Conservation (phyloP, 2,888 invertebrate genomes). For the Chrysina gloriosa region DNA sequence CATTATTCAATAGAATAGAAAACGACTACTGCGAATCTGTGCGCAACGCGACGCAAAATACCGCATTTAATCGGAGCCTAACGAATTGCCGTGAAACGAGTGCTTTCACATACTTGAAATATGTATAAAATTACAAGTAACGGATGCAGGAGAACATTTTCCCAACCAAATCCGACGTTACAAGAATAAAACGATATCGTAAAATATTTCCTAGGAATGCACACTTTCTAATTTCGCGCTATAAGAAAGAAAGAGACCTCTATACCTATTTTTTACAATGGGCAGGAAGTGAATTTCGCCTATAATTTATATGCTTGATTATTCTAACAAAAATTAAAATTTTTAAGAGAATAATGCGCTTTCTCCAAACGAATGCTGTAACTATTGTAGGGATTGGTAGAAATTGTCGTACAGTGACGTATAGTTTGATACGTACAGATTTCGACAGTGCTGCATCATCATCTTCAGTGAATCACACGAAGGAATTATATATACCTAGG, state of each 20-base stretch:
- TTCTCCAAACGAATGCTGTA: too few species aligned
- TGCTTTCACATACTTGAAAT: constrained; percentile 25
- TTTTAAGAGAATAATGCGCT: too few species aligned
- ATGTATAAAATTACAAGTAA: constrained; percentile 8
- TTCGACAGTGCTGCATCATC: too few species aligned
- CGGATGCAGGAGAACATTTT: constrained; percentile 23
- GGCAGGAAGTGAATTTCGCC: background rate
- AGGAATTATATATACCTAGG: too few species aligned
- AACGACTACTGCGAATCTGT: background rate
- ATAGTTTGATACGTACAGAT: too few species aligned
- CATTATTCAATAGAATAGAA: too few species aligned
- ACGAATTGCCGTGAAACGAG: constrained; percentile 18
- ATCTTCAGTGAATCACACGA: too few species aligned
- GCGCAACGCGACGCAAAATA: background rate
- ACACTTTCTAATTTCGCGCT: constrained; percentile 18
- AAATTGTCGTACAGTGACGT: too few species aligned
- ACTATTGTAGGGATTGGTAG: too few species aligned
- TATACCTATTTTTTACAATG: background rate
- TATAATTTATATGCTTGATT: too few species aligned
- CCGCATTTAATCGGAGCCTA: background rate
- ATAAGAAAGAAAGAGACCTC: background rate
- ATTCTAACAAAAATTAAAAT: too few species aligned
- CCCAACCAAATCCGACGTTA: constrained; percentile 15
- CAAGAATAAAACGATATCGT: background rate
- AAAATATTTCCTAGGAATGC: constrained; percentile 1